Conservation (phyloP, 53 echinoderm and acorn worm genomes). For the Apostichopus leukothele region DNA sequence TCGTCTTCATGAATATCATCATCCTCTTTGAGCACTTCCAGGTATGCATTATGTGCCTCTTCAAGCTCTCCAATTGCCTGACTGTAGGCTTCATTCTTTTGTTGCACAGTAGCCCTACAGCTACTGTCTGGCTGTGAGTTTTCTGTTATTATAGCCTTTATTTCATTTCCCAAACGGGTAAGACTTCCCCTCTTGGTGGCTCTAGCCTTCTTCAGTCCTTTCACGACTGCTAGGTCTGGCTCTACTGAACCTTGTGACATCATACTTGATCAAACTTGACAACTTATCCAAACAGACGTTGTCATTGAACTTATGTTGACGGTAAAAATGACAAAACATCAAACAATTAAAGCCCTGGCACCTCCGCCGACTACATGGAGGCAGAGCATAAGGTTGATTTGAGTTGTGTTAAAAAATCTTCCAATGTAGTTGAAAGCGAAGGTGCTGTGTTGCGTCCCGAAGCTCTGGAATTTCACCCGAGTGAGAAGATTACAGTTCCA, state of each 20-base stretch:
- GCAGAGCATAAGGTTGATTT: background rate
- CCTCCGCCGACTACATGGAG: background rate
- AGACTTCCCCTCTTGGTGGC: conserved; percentile 2
- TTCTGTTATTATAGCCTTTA: background rate
- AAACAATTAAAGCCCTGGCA: too few species aligned
- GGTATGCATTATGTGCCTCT: too few species aligned
- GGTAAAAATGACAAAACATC: too few species aligned
- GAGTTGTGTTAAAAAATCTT: too few species aligned
- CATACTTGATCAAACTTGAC: background rate
- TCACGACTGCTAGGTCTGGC: background rate
- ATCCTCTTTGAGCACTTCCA: too few species aligned
- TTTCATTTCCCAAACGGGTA: background rate
- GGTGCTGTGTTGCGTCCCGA: background rate
- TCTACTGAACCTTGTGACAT: conserved; percentile 4
- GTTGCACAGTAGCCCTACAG: background rate
- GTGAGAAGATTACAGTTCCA: too few species aligned
- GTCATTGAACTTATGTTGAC: too few species aligned
- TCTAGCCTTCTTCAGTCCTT: background rate
- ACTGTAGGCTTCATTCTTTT: background rate
- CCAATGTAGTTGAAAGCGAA: background rate
- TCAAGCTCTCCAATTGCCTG: background rate
- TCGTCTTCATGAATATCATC: too few species aligned
- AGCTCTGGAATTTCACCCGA: background rate
- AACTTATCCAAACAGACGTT: background rate
- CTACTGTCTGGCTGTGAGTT: too few species aligned